Evolutionary conservation across 2,113 vertebrate genomes (phyloP), one percentile per base, ranked within the genome.

Genomic region (Odontophorus gujanensis): DNA sequence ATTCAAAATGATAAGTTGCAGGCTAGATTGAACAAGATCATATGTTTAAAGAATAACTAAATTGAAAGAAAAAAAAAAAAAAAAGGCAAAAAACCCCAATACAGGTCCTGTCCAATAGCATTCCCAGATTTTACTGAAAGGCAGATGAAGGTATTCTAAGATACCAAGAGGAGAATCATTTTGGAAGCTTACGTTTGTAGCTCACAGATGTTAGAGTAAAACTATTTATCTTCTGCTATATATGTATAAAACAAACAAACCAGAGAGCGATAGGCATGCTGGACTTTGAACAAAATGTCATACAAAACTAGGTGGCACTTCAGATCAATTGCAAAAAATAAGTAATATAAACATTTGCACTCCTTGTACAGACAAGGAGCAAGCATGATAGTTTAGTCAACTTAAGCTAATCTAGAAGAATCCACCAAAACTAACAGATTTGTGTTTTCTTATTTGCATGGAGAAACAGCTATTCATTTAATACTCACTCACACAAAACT

Each of bases 401-500:
- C 21, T 76, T 75, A 67, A 74, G 32, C 63, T 43, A 62, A 71
- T 5, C 2, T 34, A 62, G 24, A 92, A 76, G 8, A 73, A 34
- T 55, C 50, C 63, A 87, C 38, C 25, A 77, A 87, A 87, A 82
- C 6, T 59, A 62, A 48, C 20, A 53, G 25, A 58, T 48, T n/a
- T 45, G 1, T 76, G 84, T 85, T 83, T 24, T 90, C 66, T 61
- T 28, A 58, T 96, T 91, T 87, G 34, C 42, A 89, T 91, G 55
- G 67, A 80, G 67, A 94, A 28, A 58, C 32, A 81, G 20, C 26
- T 81, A 62, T 89, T 87, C 9, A 8, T 89, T 92, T 92, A 82
- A 94, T 45, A 93, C 13, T 93, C 66, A 84, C 53, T 96, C 91
- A 90, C 32, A 92, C 30, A 93, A 67, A 94, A 82, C 71, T 85